A percentile compares a stretch with the other conserved stretches of the same genome.
These are phyloP conservation scores for Hycleus phaleratus DNA, from an alignment of 1,140 invertebrate genomes.

Conservation along the genomic window DNA sequence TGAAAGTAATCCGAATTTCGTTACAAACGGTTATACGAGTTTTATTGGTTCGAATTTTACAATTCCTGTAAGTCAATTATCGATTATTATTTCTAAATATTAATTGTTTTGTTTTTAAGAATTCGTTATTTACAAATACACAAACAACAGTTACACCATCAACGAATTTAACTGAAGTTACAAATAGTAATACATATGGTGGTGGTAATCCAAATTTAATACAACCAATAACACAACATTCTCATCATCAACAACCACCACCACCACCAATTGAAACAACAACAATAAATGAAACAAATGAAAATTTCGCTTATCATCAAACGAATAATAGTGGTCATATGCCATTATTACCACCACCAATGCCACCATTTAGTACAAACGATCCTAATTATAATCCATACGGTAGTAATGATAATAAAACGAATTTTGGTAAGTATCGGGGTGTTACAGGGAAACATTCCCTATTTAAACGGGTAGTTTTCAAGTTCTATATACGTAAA, in stretches of 20 bases:
- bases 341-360: slow-evolving; percentile 49
- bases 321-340: slow-evolving; percentile 25
- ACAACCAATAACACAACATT: slow-evolving; percentile 17
- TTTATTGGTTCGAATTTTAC: slow-evolving; percentile 41
- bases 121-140: neutral
- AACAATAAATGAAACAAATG: neutral
- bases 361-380: slow-evolving; percentile 46
- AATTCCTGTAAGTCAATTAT: neutral
- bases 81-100: no score
- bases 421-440: slow-evolving; percentile 9
- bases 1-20: slow-evolving; percentile 20
- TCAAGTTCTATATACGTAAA: no score
- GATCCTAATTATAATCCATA: neutral
- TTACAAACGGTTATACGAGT: slow-evolving; percentile 38
- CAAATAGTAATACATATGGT: slow-evolving; percentile 1
- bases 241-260: no score
- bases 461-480: no score
- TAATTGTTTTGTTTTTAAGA: no score
- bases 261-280: slow-evolving; percentile 24
- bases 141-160: neutral
- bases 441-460: no score
- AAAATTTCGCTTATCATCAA: slow-evolving; percentile 16
- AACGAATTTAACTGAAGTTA: slow-evolving; percentile 16
- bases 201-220: slow-evolving; percentile 16
- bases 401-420: neutral